These are phyloP conservation scores for Phocides pigmalion DNA, from an alignment of 1,140 invertebrate genomes.

Conservation along the genomic window DNA sequence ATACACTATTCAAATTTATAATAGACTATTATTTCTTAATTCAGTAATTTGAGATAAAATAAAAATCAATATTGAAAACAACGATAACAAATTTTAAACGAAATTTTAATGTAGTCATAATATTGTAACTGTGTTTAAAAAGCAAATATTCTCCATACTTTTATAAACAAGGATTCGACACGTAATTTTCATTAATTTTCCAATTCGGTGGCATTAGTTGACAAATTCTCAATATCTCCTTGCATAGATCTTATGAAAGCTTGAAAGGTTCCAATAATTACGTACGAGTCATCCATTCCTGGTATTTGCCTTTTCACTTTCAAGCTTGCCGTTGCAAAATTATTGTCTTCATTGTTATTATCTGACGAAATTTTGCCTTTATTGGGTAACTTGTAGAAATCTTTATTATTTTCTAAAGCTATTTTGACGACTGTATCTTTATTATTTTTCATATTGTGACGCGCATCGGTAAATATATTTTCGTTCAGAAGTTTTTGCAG, in stretches of 20 bases:
- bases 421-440: too few species aligned
- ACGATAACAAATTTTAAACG: too few species aligned
- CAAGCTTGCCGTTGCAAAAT: not conserved
- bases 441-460: not conserved
- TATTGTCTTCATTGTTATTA: not conserved
- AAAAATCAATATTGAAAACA: too few species aligned
- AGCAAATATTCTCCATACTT: too few species aligned
- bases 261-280: conserved; percentile 24
- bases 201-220: not conserved
- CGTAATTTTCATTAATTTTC: not conserved
- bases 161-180: not conserved
- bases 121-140: too few species aligned
- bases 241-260: conserved; percentile 9
- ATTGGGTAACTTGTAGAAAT: not conserved
- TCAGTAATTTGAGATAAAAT: too few species aligned
- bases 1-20: too few species aligned
- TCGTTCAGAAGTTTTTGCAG: conserved; percentile 3
- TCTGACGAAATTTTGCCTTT: not conserved
- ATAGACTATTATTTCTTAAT: too few species aligned
- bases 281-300: conserved; percentile 11
- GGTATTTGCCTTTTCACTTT: conserved; percentile 17
- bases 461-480: not conserved
- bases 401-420: not conserved
- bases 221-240: not conserved
- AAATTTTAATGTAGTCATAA: too few species aligned